phyloP scores from a whole-genome alignment of 2,888 invertebrate species.

The Ectemnius lituratus region DNA sequence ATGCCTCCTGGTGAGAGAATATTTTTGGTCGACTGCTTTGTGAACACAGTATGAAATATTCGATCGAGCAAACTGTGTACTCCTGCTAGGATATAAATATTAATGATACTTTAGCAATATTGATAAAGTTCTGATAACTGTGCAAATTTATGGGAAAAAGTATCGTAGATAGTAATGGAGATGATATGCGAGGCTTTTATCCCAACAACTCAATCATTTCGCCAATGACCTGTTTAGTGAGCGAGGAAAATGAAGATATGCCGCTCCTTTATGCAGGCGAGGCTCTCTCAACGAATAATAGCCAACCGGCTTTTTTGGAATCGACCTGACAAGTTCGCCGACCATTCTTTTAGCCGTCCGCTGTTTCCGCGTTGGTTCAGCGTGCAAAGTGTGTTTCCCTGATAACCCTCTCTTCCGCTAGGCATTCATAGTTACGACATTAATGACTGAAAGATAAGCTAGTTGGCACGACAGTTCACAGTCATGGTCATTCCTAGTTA shows the following conservation, averaged over 20 bases:
- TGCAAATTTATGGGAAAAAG: no score
- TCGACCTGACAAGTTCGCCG: not conserved
- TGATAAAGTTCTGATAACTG: no score
- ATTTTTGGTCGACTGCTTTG: no score
- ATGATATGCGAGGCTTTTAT: no score
- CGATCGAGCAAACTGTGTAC: no score
- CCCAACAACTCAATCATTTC: not conserved
- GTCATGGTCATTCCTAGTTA: no score
- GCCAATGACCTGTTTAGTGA: not conserved
- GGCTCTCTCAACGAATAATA: not conserved
- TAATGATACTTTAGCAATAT: no score
- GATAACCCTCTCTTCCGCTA: not conserved
- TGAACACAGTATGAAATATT: no score
- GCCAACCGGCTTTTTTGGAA: not conserved
- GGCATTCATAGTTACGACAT: not conserved
- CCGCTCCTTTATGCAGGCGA: not conserved
- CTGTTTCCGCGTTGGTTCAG: not conserved
- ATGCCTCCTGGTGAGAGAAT: no score
- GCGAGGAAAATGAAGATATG: slow-evolving; percentile 2
- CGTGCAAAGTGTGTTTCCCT: not conserved
- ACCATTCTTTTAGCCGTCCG: not conserved
- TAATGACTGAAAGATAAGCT: not conserved
- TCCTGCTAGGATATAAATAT: no score
- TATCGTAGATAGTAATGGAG: no score
- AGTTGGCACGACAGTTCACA: not conserved